A percentile compares a stretch with the other conserved stretches of the same genome.
Conservation (phyloP, 2,113 vertebrate genomes). For the Leuciscus idus region DNA sequence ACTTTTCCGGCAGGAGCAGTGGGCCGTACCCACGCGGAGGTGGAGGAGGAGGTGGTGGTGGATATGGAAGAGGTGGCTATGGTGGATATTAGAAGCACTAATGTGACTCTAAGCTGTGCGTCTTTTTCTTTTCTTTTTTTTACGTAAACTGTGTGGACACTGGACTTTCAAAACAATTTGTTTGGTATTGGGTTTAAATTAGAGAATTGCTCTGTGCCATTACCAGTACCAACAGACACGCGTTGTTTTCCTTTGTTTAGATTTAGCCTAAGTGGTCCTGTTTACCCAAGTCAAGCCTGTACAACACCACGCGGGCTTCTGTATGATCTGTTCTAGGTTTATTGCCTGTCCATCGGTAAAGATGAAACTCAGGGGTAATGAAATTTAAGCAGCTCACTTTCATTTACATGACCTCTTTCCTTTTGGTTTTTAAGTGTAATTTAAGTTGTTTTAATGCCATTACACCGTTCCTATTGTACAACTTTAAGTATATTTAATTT, state of each 20-base stretch:
- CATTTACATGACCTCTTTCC: background rate
- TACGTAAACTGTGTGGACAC: slow-evolving; percentile 23
- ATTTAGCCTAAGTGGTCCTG: background rate
- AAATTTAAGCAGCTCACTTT: slow-evolving; percentile 35
- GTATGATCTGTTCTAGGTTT: slow-evolving; percentile 9
- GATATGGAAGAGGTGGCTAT: slow-evolving; percentile 55
- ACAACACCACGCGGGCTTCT: background rate
- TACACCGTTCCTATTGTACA: background rate
- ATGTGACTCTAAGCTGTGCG: slow-evolving; percentile 17
- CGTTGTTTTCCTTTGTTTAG: slow-evolving; percentile 10
- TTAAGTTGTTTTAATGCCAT: slow-evolving; percentile 27
- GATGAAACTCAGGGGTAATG: slow-evolving; percentile 36
- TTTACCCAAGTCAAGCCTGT: background rate
- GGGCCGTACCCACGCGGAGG: slow-evolving; percentile 83
- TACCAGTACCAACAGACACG: slow-evolving; percentile 10
- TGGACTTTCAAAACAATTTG: slow-evolving; percentile 28
- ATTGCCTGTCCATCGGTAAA: slow-evolving; percentile 7
- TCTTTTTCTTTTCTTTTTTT: background rate
- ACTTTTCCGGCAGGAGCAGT: slow-evolving; percentile 79
- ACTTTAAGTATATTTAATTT: slow-evolving; percentile 12
- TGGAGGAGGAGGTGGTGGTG: slow-evolving; percentile 65
- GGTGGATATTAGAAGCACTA: slow-evolving; percentile 52
- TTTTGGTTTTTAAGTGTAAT: slow-evolving; percentile 8
- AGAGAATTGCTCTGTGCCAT: background rate
- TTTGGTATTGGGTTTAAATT: slow-evolving; percentile 25